A percentile compares a stretch with the other conserved stretches of the same genome.
These are phyloP conservation scores for Platypus cylindrus DNA, from an alignment of 2,888 invertebrate species.

Conservation along the genomic window DNA sequence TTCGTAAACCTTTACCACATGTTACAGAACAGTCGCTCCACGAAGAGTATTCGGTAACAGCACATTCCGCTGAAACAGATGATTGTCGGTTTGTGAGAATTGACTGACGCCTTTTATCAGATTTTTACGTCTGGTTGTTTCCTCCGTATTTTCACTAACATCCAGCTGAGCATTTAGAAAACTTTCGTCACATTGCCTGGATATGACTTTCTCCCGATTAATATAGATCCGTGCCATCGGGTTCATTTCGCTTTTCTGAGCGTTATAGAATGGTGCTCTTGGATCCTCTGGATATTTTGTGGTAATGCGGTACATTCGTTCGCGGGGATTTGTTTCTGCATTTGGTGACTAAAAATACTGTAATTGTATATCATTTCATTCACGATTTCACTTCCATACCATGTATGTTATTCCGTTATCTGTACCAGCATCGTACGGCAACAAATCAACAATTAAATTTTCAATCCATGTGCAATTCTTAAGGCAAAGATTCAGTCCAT, in stretches of 20 bases:
- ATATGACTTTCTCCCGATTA: conserved; percentile 57
- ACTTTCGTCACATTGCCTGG: conserved; percentile 59
- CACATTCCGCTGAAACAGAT: conserved; percentile 59
- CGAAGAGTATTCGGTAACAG: conserved; percentile 55
- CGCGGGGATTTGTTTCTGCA: conserved; percentile 61
- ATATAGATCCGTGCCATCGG: conserved; percentile 78
- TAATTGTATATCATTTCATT: too few relatives aligned
- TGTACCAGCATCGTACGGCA: conserved; percentile 93
- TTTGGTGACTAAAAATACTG: conserved; percentile 60
- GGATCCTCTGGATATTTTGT: conserved; percentile 84
- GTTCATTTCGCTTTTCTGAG: conserved; percentile 50
- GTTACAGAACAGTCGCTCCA: conserved; percentile 76
- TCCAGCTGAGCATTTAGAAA: conserved; percentile 47
- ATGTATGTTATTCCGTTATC: conserved; percentile 86
- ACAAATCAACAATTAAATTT: conserved; percentile 67
- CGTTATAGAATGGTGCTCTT: conserved; percentile 84
- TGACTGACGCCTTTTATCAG: not conserved
- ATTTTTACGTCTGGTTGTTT: conserved; percentile 51
- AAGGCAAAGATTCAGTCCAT: conserved; percentile 74
- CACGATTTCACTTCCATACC: conserved; percentile 41
- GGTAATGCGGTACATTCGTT: conserved; percentile 81
- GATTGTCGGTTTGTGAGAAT: not conserved
- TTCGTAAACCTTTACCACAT: conserved; percentile 78
- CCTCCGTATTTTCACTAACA: conserved; percentile 55
- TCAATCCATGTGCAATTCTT: conserved; percentile 88